These are phyloP conservation scores for Melitaea cinxia DNA, from an alignment of 1,140 invertebrate species.

Conservation along the genomic window DNA sequence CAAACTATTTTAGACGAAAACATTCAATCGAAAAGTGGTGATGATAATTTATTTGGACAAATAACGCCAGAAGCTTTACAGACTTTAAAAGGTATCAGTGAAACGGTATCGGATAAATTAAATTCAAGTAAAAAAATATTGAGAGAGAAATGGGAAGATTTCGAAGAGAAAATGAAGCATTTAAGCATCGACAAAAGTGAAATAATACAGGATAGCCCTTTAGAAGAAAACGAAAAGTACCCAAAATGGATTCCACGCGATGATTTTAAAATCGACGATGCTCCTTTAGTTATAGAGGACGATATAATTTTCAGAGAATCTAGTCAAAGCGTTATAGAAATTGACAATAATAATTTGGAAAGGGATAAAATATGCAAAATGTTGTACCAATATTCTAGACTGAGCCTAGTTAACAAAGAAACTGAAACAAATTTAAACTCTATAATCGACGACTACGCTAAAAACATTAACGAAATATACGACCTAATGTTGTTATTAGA, in stretches of 20 bases:
- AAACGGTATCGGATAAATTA: slow-evolving; percentile 78
- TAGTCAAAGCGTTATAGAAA: slow-evolving; percentile 70
- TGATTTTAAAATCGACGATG: slow-evolving; percentile 47
- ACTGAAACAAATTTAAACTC: slow-evolving; percentile 70
- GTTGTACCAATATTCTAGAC: slow-evolving; percentile 73
- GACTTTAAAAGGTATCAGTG: slow-evolving; percentile 79
- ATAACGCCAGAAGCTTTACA: slow-evolving; percentile 72
- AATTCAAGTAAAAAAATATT: slow-evolving; percentile 78
- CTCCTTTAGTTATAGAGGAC: slow-evolving; percentile 45
- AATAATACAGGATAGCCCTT: slow-evolving; percentile 25
- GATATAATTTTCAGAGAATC: slow-evolving; percentile 75
- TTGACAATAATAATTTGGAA: slow-evolving; percentile 65
- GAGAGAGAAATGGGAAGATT: slow-evolving; percentile 78
- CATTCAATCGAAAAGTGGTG: slow-evolving; percentile 45
- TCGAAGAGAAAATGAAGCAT: slow-evolving; percentile 75
- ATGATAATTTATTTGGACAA: slow-evolving; percentile 62
- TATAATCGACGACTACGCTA: slow-evolving; percentile 65
- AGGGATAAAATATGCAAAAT: slow-evolving; percentile 63
- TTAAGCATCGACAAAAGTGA: slow-evolving; percentile 59
- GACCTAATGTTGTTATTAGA: slow-evolving; percentile 70
- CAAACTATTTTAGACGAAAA: slow-evolving; percentile 61
- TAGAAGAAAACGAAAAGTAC: slow-evolving; percentile 42
- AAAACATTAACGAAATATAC: slow-evolving; percentile 76
- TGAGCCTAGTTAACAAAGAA: slow-evolving; percentile 71
- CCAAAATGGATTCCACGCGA: slow-evolving; percentile 53